Evolutionary conservation across 2,113 vertebrate genomes (phyloP), one percentile per base, ranked within the genome.

Genomic region (Elephantulus edwardii): DNA sequence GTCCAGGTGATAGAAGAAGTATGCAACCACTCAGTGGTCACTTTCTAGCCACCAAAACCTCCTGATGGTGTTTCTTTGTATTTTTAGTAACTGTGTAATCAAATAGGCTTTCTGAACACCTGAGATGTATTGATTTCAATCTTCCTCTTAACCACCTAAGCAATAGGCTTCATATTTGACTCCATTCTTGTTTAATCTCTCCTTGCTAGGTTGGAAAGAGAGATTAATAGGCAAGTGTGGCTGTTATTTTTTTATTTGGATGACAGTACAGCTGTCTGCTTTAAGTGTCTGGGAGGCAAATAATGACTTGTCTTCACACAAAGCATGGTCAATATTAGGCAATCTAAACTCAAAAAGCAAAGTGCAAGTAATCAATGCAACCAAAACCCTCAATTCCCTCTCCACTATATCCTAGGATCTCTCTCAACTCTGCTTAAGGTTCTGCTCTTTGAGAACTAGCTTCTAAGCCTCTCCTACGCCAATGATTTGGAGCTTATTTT

Each of bases 231-330:
- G 75, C 83, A 89, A 94, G 85, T 1, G 24, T 12, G 2, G 10
- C 89, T 50, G 46, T 83, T 93, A 74, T 35, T 95, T 68, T 76
- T 89, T 35, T 66, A 96, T 89, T 68, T 82, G 94, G 80, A 87
- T 92, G 68, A 95, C 70, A 85, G 76, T 17, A 24, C 74, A 93
- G 94, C 95, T 92, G 24, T 91, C 90, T 86, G 75, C 75, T 92
- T 54, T 58, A 54, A 93, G 64, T 30, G 85, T 33, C 58, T 42
- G 90, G 74, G n/a, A n/a, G n/a, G n/a, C n/a, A n/a, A n/a, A 82
- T 72, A 44, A 60, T 38, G 88, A 56, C 85, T 89, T 42, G 1
- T 44, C 87, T 74, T 48, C 80, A 44, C 8, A 24, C 52, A 66
- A 95, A 95, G 58, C 17, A 84, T 90, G 91, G 86, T 91, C 68